Base-by-base conservation (phyloP, 2,113 vertebrate genomes). In the Labeo catla region DNA sequence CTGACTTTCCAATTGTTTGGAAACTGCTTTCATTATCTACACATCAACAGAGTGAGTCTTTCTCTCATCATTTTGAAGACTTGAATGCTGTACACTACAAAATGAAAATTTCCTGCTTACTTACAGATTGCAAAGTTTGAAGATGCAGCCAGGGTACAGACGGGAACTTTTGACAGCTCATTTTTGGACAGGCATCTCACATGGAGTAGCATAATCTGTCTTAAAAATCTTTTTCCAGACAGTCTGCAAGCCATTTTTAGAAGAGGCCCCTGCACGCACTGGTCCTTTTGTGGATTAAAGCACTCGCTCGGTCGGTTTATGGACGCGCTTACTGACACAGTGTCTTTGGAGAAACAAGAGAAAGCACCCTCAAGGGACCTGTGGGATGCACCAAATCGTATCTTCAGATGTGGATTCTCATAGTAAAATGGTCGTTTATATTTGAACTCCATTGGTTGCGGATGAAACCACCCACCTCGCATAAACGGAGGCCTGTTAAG, bases 401-500 rank as follows among this genome's bases (percentile, higher is more conserved):
- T 91, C 87, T 90, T 78, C 36, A 80, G n/a, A 84, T 84, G 66
- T 74, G 54, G 74, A 74, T 59, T 52, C 12, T 39, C 9, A 70
- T 28, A 84, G 57, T 39, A 9, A 7, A 65, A 63, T 83, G 73
- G 83, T 63, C 82, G 57, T 84, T 88, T 73, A 82, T 66, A 86
- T 91, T 90, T 91, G 87, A 84, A 86, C 61, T 66, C 23, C 19
- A 90, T 86, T 87, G 28, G 66, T 34, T 45, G 39, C 77, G 77
- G 65, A 23, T 78, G 63, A 91, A 90, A 87, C 81, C 83, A 86
- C 76, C 34, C 68, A 91, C 85, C 86, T 86, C 87, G 68, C 70
- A 80, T 65, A 87, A 88, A 90, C 88, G 82, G 81, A 73, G 76
- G 61, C 61, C 86, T 66, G 66, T 79, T 85, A 88, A 79, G 76